Percentiles rank a stretch among this genome's conserved stretches.
Evolutionary conservation across 2,888 invertebrate species (phyloP).

Genomic region (Habroteleia sp.): DNA sequence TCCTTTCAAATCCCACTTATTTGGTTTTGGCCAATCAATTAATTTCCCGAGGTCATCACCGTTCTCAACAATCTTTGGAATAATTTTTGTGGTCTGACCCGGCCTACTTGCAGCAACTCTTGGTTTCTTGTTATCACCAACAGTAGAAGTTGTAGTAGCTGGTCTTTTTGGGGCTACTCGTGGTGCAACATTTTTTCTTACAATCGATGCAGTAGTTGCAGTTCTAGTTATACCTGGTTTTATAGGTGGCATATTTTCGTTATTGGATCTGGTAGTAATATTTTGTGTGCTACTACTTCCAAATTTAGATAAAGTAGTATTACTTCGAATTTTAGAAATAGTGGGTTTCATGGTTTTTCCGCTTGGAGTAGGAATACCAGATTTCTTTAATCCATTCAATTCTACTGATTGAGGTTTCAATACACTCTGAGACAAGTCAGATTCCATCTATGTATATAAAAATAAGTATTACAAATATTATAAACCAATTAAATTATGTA

Average conservation of each 20-base stretch:
- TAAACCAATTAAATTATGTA: no score
- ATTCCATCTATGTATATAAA: constrained; percentile 81
- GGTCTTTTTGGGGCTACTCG: constrained; percentile 72
- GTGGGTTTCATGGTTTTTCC: not conserved
- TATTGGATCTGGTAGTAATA: constrained; percentile 60
- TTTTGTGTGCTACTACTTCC: constrained; percentile 68
- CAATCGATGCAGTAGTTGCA: constrained; percentile 68
- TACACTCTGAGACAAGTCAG: constrained; percentile 77
- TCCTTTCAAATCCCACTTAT: constrained; percentile 77
- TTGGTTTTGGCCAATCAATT: constrained; percentile 66
- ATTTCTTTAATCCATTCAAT: constrained; percentile 25
- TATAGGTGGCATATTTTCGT: constrained; percentile 71
- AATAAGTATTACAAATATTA: no score
- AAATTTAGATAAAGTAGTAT: constrained; percentile 10
- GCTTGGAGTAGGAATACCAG: constrained; percentile 38
- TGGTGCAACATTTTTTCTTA: constrained; percentile 45
- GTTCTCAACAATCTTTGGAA: constrained; percentile 52
- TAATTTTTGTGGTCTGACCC: constrained; percentile 43
- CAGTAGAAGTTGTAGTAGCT: constrained; percentile 70
- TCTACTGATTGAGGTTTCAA: constrained; percentile 69
- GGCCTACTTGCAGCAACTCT: constrained; percentile 4
- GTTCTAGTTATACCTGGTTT: constrained; percentile 66
- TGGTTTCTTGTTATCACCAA: constrained; percentile 70
- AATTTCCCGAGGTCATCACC: constrained; percentile 24
- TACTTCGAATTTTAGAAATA: constrained; percentile 2